Percentiles rank a stretch among this genome's conserved stretches.
These are phyloP conservation scores for Drosophila pallidifrons DNA, from an alignment of 1,140 invertebrate species.

Conservation along the genomic window DNA sequence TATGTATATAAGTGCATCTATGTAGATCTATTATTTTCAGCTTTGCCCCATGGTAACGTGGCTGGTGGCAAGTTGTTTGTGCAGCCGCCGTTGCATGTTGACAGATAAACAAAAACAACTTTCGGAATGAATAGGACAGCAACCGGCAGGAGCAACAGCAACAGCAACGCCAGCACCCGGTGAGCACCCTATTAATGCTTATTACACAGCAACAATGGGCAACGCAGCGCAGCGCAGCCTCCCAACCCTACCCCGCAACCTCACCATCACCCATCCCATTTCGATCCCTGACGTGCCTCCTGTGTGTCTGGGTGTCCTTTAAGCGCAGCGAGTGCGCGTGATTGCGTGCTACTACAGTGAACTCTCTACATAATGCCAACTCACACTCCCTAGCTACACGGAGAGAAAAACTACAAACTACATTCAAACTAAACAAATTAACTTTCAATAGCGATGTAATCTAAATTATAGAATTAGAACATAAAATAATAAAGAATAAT, in stretches of 20 bases:
- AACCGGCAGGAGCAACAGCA: conserved; percentile 26
- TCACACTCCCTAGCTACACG: neutral
- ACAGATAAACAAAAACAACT: conserved; percentile 81
- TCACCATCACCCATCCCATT: neutral
- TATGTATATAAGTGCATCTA: neutral
- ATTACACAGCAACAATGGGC: conserved; percentile 70
- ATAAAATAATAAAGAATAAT: too few species aligned
- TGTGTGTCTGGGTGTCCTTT: conserved; percentile 17
- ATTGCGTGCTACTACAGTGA: conserved; percentile 66
- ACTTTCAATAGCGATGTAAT: too few species aligned
- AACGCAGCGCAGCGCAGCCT: conserved; percentile 4
- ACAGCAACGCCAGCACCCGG: conserved; percentile 41
- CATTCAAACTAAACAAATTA: too few species aligned
- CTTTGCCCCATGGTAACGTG: conserved; percentile 28
- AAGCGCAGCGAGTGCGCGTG: conserved; percentile 56
- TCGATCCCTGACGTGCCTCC: neutral
- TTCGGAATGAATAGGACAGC: conserved; percentile 67
- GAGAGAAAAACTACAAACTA: too few species aligned
- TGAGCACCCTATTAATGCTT: conserved; percentile 73
- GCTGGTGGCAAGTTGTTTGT: conserved; percentile 52
- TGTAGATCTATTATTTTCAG: conserved; percentile 2
- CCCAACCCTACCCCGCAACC: neutral
- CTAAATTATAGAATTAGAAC: too few species aligned
- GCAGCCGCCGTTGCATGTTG: conserved; percentile 73
- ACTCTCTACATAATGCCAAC: conserved; percentile 22